Conservation (phyloP, 2,888 invertebrate species). For the Helleia helle region DNA sequence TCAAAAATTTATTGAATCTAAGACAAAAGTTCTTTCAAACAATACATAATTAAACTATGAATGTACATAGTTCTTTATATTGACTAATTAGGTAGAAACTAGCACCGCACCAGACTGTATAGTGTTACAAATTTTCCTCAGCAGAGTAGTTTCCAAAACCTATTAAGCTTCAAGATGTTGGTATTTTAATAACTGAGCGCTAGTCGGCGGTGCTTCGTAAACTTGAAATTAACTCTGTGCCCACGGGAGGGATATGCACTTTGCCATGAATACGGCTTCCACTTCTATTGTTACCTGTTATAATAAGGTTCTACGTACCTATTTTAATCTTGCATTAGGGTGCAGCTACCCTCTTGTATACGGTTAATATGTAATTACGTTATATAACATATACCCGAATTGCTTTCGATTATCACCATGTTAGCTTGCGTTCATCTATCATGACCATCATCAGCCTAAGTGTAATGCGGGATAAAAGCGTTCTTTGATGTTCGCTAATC, state of each 20-base stretch:
- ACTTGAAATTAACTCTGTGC: conserved; percentile 66
- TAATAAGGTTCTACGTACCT: conserved; percentile 26
- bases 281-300: conserved; percentile 27
- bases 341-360: conserved; percentile 15
- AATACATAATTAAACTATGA: no score
- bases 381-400: no score
- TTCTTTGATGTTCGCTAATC: no score
- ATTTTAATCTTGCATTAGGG: conserved; percentile 17
- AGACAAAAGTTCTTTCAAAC: no score
- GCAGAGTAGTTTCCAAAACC: conserved; percentile 47
- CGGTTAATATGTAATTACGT: conserved; percentile 5
- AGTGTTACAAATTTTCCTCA: conserved; percentile 34
- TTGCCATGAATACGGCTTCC: conserved; percentile 33
- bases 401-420: no score
- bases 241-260: conserved; percentile 41
- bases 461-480: no score
- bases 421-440: no score
- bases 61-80: conserved; percentile 27
- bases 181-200: conserved; percentile 61
- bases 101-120: conserved; percentile 15
- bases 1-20: no score
- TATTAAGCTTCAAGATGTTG: conserved; percentile 56
- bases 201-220: conserved; percentile 42
- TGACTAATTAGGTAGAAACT: conserved; percentile 34
- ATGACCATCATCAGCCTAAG: no score